Percentiles rank a stretch among this genome's conserved stretches.
phyloP scores from a whole-genome alignment of 2,888 invertebrate species.

The Ormyrus rosae region DNA sequence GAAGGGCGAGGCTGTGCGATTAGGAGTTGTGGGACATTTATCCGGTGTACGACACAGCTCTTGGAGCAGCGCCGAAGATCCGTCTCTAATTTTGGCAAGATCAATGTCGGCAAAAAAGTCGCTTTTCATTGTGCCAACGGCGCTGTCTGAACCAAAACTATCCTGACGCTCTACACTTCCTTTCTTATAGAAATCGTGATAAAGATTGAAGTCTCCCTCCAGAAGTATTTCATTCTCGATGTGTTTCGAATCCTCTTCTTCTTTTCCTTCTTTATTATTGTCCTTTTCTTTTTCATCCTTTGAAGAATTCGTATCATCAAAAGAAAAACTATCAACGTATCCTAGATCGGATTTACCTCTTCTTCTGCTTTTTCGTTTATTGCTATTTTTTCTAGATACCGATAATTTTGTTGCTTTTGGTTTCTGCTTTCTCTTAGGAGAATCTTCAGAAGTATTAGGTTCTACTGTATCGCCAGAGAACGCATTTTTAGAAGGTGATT shows the following conservation, averaged over 20 bases:
- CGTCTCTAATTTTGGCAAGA: slow-evolving; percentile 69
- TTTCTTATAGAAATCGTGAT: slow-evolving; percentile 63
- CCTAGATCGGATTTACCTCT: slow-evolving; percentile 56
- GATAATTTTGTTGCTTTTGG: slow-evolving; percentile 55
- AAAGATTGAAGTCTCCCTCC: slow-evolving; percentile 60
- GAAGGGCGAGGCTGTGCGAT: slow-evolving; percentile 69
- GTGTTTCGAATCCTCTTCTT: slow-evolving; percentile 58
- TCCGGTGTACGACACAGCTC: slow-evolving; percentile 69
- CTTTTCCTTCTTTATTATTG: slow-evolving; percentile 42
- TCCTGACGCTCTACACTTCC: slow-evolving; percentile 69
- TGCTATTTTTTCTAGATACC: slow-evolving; percentile 40
- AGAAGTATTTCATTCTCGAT: slow-evolving; percentile 65
- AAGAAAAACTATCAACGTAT: slow-evolving; percentile 53
- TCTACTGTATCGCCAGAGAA: slow-evolving; percentile 62
- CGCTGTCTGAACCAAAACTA: slow-evolving; percentile 72
- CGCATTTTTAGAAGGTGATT: slow-evolving; percentile 67
- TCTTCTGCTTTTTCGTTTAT: slow-evolving; percentile 51
- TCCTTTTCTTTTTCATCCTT: slow-evolving; percentile 28
- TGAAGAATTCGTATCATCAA: slow-evolving; percentile 44
- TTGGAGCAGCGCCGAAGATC: slow-evolving; percentile 61
- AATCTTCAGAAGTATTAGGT: slow-evolving; percentile 46
- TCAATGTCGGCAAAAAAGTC: slow-evolving; percentile 73
- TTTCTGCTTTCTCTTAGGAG: slow-evolving; percentile 54
- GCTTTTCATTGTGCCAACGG: slow-evolving; percentile 74
- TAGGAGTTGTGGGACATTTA: slow-evolving; percentile 66